Percentiles rank a stretch among this genome's conserved stretches.
phyloP scores from a whole-genome alignment of 1,140 invertebrate species.

The Drosophila miranda region DNA sequence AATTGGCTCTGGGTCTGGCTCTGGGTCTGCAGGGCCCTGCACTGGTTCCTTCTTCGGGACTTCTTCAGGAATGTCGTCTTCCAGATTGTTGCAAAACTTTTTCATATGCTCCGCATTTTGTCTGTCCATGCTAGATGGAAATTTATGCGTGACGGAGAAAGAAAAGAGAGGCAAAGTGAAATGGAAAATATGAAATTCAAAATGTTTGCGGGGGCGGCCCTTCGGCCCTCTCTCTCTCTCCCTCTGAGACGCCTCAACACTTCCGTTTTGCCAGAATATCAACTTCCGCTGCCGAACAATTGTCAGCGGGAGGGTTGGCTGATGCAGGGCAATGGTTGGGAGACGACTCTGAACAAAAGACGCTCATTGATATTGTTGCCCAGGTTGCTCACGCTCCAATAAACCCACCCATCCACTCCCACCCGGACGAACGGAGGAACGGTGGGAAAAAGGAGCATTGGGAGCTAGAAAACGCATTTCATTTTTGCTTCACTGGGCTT shows the following conservation, averaged over 20 bases:
- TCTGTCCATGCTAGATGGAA: conserved; percentile 44
- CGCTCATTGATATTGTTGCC: conserved; percentile 76
- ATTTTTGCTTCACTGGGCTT: conserved; percentile 61
- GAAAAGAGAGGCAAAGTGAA: conserved; percentile 27
- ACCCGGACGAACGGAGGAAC: not conserved
- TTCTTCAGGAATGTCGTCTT: conserved; percentile 11
- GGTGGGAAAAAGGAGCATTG: conserved; percentile 41
- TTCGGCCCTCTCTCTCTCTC: not conserved
- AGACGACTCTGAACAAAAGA: conserved; percentile 48
- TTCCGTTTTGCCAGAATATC: conserved; percentile 70
- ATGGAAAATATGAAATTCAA: conserved; percentile 59
- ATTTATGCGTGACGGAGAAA: conserved; percentile 54
- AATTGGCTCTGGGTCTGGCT: conserved; percentile 44
- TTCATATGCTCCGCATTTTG: conserved; percentile 34
- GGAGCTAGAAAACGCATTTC: conserved; percentile 68
- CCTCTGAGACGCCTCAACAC: conserved; percentile 47
- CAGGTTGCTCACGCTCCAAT: conserved; percentile 66
- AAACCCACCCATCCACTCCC: conserved; percentile 24
- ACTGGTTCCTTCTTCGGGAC: conserved; percentile 9
- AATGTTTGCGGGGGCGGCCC: conserved; percentile 6
- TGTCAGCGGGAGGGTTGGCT: conserved; percentile 32
- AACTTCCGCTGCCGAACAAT: conserved; percentile 72
- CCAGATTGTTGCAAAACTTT: conserved; percentile 18
- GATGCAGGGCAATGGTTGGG: not conserved
- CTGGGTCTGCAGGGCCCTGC: conserved; percentile 12